Conservation (phyloP, 2,113 vertebrate genomes). For the Cnemophilus loriae region DNA sequence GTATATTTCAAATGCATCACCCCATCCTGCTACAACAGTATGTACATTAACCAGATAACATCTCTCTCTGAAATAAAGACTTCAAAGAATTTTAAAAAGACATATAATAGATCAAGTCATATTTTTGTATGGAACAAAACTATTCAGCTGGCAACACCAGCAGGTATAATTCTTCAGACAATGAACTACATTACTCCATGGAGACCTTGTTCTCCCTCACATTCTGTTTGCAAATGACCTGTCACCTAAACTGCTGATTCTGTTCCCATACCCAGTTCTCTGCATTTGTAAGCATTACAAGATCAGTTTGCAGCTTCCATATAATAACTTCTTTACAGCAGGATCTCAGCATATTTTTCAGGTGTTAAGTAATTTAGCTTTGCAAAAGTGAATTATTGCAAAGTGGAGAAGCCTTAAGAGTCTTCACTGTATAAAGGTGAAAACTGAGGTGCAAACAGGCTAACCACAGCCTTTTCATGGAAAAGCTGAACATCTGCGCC, state of each 20-base stretch:
- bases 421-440: neutral
- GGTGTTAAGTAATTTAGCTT: neutral
- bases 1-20: neutral
- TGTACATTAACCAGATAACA: neutral
- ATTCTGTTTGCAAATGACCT: conserved; percentile 17
- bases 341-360: neutral
- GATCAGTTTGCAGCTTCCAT: neutral
- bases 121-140: neutral
- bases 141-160: neutral
- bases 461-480: neutral
- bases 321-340: neutral
- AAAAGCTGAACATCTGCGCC: neutral
- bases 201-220: neutral
- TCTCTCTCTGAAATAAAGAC: neutral
- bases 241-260: neutral
- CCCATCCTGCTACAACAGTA: neutral
- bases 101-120: neutral
- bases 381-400: neutral
- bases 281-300: neutral
- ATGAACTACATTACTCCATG: neutral
- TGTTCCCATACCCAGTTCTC: neutral
- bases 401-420: neutral
- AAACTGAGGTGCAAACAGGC: neutral
- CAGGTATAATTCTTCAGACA: neutral
- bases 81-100: neutral